Base-by-base conservation (phyloP, 2,888 invertebrate species). In the Coelinius sp. region DNA sequence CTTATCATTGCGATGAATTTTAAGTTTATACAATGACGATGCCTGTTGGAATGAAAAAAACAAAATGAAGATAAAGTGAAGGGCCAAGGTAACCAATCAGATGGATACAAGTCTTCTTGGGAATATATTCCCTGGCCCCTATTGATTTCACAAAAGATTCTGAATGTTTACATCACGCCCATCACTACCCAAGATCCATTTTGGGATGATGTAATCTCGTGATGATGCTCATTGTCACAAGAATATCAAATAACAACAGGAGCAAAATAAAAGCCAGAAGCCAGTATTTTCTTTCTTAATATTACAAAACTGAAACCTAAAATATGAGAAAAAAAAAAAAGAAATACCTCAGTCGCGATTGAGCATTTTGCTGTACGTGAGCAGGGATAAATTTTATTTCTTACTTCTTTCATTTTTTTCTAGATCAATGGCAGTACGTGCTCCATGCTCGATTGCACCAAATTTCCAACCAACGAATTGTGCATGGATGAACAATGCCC, bases 401-500 rank as follows among this genome's bases (percentile, higher is more conserved):
- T 59, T 59, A 59, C 59, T 31, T 59, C 17, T 68, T 59, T 59
- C 10, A 12, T 27, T 59, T 20, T n/a, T 20, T 49, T 8, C 25
- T 46, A 38, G 56, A 44, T 53, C 41, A 41, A 24, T 41, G 41
- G 44, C 12, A 56, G 38, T 67, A 68, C 56, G 68, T 68, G 68
- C 56, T 25, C 41, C 41, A 25, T 68, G 68, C 68, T 56, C 68
- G 53, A 68, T 68, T 27, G 68, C 41, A 44, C 41, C 27, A 25
- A 44, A 68, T 68, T 68, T 41, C 14, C 68, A 41, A 67, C 41
- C 12, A 44, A 38, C 41, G 38, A 53, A 53, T 25, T 59, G 41
- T 24, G 59, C 17, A 59, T 31, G 35, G 12, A 20, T 17, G 59
- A 59, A 59, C 59, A 59, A 59, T 59, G 35, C 59, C 59, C 31